Conservation (phyloP, 2,797 vertebrate genomes). For the Amblyraja radiata region DNA sequence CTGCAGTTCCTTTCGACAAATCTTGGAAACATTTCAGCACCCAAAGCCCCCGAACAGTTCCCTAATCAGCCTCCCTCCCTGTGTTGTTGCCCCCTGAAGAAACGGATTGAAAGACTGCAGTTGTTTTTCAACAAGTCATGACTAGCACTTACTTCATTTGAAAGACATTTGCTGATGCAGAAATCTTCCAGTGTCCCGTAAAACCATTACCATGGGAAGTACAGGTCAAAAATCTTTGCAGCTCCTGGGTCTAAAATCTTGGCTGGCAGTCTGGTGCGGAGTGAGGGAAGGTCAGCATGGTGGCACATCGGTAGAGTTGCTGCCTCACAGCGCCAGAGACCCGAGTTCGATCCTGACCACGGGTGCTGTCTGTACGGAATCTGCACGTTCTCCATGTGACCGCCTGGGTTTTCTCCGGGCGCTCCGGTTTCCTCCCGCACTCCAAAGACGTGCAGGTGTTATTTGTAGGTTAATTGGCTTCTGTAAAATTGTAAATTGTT, state of each 20-base stretch:
- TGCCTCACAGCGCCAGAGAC: no score
- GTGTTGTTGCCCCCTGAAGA: background rate
- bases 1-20: no score
- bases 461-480: no score
- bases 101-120: background rate
- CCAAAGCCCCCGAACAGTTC: background rate
- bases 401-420: no score
- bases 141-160: background rate
- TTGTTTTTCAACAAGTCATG: background rate
- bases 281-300: no score
- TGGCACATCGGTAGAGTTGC: no score
- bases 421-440: no score
- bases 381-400: no score
- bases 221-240: background rate
- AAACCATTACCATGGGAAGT: background rate
- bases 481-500: no score
- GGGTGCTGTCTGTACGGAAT: no score
- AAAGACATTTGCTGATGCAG: background rate
- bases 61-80: background rate
- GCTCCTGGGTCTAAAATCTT: background rate
- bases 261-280: background rate
- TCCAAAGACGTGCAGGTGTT: no score
- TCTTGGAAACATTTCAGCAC: background rate
- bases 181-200: background rate
- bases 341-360: no score